Evolutionary conservation across 2,113 vertebrate genomes (phyloP).

Genomic region (Engystomops pustulosus): DNA sequence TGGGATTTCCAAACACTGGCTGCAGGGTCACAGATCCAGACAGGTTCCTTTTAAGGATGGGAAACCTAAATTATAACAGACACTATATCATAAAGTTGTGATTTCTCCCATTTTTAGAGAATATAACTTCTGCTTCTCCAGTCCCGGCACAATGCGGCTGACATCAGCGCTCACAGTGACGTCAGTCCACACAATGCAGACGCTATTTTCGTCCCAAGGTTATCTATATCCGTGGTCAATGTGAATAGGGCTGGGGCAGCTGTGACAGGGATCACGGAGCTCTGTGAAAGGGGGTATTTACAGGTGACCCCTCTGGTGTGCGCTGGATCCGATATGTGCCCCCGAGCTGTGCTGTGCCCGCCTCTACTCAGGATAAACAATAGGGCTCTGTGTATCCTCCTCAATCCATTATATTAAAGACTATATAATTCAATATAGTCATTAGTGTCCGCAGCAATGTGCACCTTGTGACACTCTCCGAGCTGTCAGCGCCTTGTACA

Average conservation of each 20-base stretch:
- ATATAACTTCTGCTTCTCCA: background rate
- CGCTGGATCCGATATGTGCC: too few relatives aligned
- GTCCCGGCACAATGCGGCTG: background rate
- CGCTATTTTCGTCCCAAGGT: background rate
- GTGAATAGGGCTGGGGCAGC: background rate
- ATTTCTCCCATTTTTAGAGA: background rate
- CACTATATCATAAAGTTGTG: too few relatives aligned
- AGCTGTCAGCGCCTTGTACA: background rate
- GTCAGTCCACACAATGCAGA: background rate
- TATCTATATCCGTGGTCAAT: background rate
- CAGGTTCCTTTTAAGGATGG: too few relatives aligned
- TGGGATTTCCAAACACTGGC: too few relatives aligned
- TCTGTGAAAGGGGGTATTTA: background rate
- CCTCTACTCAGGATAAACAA: background rate
- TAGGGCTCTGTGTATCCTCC: background rate
- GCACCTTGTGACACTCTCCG: background rate
- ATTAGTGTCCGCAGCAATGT: background rate
- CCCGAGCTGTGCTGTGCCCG: background rate
- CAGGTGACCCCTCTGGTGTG: background rate
- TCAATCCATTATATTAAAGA: background rate
- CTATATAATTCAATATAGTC: background rate
- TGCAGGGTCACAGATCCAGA: too few relatives aligned
- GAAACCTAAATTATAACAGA: too few relatives aligned
- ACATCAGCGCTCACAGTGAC: background rate
- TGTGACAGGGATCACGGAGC: background rate